Conservation (phyloP, 2,888 invertebrate species). For the Aleiodes leptofemur region DNA sequence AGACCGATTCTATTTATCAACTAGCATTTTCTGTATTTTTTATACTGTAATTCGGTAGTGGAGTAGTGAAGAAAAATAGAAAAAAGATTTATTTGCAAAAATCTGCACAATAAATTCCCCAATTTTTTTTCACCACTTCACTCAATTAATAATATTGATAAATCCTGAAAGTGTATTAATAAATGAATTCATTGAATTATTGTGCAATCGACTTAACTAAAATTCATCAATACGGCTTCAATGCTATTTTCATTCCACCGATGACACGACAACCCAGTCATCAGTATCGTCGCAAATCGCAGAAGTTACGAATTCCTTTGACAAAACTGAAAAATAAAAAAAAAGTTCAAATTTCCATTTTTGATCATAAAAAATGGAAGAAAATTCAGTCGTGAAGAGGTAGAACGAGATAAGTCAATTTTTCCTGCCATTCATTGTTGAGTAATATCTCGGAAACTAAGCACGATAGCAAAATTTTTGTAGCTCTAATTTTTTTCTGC, state of each 20-base stretch:
- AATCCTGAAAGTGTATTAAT: slow-evolving; percentile 4
- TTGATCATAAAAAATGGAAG: neutral
- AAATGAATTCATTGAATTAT: neutral
- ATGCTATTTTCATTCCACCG: slow-evolving; percentile 34
- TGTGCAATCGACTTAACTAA: neutral
- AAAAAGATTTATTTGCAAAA: too few relatives aligned
- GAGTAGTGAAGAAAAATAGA: too few relatives aligned
- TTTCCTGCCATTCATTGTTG: too few relatives aligned
- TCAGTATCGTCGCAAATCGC: slow-evolving; percentile 64
- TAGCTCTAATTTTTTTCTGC: too few relatives aligned
- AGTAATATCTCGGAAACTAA: too few relatives aligned
- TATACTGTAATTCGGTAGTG: too few relatives aligned
- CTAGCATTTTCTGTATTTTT: neutral
- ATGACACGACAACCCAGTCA: slow-evolving; percentile 68
- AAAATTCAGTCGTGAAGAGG: neutral
- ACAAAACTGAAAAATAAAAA: slow-evolving; percentile 64
- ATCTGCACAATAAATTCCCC: too few relatives aligned
- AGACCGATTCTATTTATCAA: slow-evolving; percentile 1
- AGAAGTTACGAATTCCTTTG: slow-evolving; percentile 67
- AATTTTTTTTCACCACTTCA: too few relatives aligned
- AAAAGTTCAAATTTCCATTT: neutral
- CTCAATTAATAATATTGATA: neutral
- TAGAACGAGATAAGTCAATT: too few relatives aligned
- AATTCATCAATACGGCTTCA: neutral
- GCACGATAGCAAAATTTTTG: too few relatives aligned